Evolutionary conservation across 2,797 vertebrate genomes (phyloP).

Genomic region (Nannoperca obscura): DNA sequence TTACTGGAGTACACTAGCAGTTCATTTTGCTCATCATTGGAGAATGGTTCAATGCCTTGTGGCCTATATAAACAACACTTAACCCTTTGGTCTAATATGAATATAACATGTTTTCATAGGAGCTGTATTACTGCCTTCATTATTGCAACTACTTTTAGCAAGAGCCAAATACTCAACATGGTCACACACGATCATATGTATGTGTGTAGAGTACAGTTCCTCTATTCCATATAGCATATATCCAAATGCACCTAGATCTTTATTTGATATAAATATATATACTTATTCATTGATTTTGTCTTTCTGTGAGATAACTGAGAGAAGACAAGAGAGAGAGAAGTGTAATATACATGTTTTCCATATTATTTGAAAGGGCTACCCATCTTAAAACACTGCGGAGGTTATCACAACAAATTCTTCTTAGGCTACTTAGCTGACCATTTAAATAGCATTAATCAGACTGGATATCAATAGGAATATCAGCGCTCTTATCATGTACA

Average conservation of each 20-base stretch:
- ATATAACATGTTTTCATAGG: slow-evolving; percentile 25
- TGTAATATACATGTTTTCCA: neutral
- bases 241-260: neutral
- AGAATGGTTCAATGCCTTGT: slow-evolving; percentile 22
- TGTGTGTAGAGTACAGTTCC: neutral
- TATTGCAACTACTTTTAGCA: slow-evolving; percentile 14
- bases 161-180: slow-evolving; percentile 7
- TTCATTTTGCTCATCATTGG: slow-evolving; percentile 43
- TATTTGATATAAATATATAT: neutral
- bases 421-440: neutral
- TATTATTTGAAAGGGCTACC: slow-evolving; percentile 4
- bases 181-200: neutral
- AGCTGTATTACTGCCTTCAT: slow-evolving; percentile 6
- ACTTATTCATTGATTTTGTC: neutral
- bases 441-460: slow-evolving; percentile 33
- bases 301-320: neutral
- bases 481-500: slow-evolving; percentile 31
- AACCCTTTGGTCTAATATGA: slow-evolving; percentile 21
- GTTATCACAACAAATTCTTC: slow-evolving; percentile 1
- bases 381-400: neutral
- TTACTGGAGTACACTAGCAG: slow-evolving; percentile 26
- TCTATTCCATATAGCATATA: neutral
- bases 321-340: neutral
- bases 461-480: slow-evolving; percentile 23
- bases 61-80: slow-evolving; percentile 15